Percentiles rank a stretch among this genome's conserved stretches.
These are phyloP conservation scores for Falco columbarius DNA, from an alignment of 2,797 vertebrate genomes.

Conservation along the genomic window DNA sequence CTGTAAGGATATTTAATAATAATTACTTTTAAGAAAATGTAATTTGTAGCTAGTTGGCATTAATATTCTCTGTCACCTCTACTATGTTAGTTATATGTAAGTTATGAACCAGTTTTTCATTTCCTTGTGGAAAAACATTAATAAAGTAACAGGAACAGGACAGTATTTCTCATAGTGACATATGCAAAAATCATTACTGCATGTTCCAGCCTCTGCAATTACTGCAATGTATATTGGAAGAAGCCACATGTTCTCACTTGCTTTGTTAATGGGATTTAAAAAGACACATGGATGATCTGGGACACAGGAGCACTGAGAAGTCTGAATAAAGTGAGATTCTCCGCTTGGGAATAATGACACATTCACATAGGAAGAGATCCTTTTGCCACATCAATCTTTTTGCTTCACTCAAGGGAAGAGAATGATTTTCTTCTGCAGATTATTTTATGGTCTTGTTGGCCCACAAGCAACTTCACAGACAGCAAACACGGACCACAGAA, in stretches of 20 bases:
- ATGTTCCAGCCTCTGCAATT: neutral
- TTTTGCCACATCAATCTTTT: neutral
- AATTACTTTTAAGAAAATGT: slow-evolving; percentile 9
- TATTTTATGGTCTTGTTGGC: neutral
- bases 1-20: slow-evolving; percentile 4
- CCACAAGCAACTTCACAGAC: neutral
- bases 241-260: neutral
- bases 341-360: neutral
- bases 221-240: neutral
- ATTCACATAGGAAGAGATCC: neutral
- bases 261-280: slow-evolving; percentile 12
- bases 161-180: slow-evolving; percentile 31
- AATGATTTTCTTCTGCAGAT: neutral
- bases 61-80: slow-evolving; percentile 25
- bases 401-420: neutral
- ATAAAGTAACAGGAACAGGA: neutral
- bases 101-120: slow-evolving; percentile 40
- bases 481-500: neutral
- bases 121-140: slow-evolving; percentile 59
- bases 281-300: neutral
- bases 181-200: slow-evolving; percentile 34
- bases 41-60: neutral
- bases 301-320: neutral
- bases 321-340: neutral
- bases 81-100: neutral